phyloP scores from a whole-genome alignment of 2,888 invertebrate species.

The Xestoiulus laeticollis region DNA sequence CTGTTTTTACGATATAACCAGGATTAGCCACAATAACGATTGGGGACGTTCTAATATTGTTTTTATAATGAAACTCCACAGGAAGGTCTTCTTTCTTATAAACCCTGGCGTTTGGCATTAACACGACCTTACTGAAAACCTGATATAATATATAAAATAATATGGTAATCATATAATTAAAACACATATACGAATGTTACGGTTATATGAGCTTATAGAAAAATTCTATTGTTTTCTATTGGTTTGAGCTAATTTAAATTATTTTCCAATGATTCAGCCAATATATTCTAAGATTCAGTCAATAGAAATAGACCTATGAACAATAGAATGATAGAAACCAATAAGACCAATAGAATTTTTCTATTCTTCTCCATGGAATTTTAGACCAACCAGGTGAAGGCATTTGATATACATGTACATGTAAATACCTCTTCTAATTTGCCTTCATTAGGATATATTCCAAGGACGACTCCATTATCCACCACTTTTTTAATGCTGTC shows the following conservation, averaged over 20 bases:
- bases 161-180: not conserved
- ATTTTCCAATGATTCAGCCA: too few relatives aligned
- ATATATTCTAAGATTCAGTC: too few relatives aligned
- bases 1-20: constrained; percentile 58
- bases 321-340: too few relatives aligned
- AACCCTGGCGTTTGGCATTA: constrained; percentile 54
- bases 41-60: constrained; percentile 62
- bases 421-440: constrained; percentile 57
- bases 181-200: too few relatives aligned
- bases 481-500: constrained; percentile 59
- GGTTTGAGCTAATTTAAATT: too few relatives aligned
- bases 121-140: constrained; percentile 25
- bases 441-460: constrained; percentile 59
- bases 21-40: constrained; percentile 62
- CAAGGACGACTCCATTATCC: constrained; percentile 60
- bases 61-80: constrained; percentile 62
- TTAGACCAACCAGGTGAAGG: not conserved
- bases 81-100: constrained; percentile 62
- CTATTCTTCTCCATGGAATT: not conserved
- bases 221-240: too few relatives aligned
- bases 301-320: too few relatives aligned
- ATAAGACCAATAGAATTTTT: too few relatives aligned
- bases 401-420: too few relatives aligned
- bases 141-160: not conserved
- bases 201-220: too few relatives aligned